These are phyloP conservation scores for Ochropacha duplaris DNA, from an alignment of 2,888 invertebrate species.

Conservation along the genomic window DNA sequence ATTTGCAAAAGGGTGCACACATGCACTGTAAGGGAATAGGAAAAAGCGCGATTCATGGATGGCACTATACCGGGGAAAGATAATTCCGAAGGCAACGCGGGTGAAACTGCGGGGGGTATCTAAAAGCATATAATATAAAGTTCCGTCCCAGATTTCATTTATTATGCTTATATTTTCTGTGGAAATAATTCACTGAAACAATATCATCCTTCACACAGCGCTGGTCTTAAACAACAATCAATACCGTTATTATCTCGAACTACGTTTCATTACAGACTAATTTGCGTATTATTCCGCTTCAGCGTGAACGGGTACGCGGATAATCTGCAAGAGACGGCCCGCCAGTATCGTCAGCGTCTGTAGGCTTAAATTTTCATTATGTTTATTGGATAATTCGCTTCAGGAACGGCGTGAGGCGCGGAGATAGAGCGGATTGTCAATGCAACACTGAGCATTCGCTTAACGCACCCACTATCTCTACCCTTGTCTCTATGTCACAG, in stretches of 20 bases:
- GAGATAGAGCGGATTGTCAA: slow-evolving; percentile 77
- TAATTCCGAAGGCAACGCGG: too few species aligned
- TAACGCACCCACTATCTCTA: slow-evolving; percentile 46
- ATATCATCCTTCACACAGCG: slow-evolving; percentile 19
- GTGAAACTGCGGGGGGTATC: too few species aligned
- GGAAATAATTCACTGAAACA: slow-evolving; percentile 14
- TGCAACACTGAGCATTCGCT: slow-evolving; percentile 77
- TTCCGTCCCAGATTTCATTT: too few species aligned
- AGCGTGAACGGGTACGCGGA: slow-evolving; percentile 54
- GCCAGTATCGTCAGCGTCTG: slow-evolving; percentile 60
- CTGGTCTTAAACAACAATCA: slow-evolving; percentile 7
- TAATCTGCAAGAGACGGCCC: slow-evolving; percentile 75
- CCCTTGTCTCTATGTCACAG: slow-evolving; percentile 22
- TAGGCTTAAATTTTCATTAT: slow-evolving; percentile 82
- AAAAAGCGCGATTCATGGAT: too few species aligned
- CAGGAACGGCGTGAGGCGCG: slow-evolving; percentile 64
- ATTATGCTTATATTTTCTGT: neutral
- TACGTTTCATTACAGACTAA: slow-evolving; percentile 46
- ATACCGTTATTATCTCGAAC: slow-evolving; percentile 34
- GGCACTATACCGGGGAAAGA: too few species aligned
- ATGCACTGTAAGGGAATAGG: too few species aligned
- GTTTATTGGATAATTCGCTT: slow-evolving; percentile 81
- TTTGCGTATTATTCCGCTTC: slow-evolving; percentile 60
- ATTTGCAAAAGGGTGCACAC: too few species aligned
- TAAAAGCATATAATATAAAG: too few species aligned